phyloP scores from a whole-genome alignment of 1,140 invertebrate genomes.

The Drosophila saltans region DNA sequence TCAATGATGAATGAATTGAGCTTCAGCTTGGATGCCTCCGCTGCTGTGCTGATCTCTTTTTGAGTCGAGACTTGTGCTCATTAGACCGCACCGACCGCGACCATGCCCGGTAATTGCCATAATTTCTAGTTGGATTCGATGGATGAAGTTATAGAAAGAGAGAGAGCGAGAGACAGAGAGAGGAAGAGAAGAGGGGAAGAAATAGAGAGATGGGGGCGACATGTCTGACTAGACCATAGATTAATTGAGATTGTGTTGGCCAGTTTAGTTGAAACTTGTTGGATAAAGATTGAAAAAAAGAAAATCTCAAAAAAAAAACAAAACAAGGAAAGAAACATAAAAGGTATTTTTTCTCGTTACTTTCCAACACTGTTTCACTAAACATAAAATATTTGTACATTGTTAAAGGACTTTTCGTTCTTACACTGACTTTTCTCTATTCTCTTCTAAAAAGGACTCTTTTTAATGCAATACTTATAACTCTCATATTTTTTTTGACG shows the following conservation, averaged over 20 bases:
- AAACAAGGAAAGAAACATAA: too few relatives aligned
- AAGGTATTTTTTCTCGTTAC: background rate
- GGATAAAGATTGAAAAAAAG: background rate
- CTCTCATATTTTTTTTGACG: too few relatives aligned
- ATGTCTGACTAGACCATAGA: conserved; percentile 58
- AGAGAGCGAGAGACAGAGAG: too few relatives aligned
- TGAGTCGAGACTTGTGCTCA: conserved; percentile 52
- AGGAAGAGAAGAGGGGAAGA: too few relatives aligned
- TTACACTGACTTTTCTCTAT: too few relatives aligned
- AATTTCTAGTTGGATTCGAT: conserved; percentile 46
- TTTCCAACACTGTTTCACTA: background rate
- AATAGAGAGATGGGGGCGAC: conserved; percentile 12
- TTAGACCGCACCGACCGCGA: conserved; percentile 69
- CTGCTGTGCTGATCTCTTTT: conserved; percentile 54
- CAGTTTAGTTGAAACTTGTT: background rate
- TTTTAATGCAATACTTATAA: background rate
- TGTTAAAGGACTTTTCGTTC: too few relatives aligned
- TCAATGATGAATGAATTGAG: conserved; percentile 79
- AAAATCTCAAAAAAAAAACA: background rate
- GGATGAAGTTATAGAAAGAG: background rate
- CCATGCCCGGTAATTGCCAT: conserved; percentile 75
- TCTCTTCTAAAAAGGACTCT: background rate
- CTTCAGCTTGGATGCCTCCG: conserved; percentile 21
- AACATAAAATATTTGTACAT: too few relatives aligned
- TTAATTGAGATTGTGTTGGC: conserved; percentile 69